Evolutionary conservation across 2,888 invertebrate species (phyloP).

Genomic region (Tinea trinotella): DNA sequence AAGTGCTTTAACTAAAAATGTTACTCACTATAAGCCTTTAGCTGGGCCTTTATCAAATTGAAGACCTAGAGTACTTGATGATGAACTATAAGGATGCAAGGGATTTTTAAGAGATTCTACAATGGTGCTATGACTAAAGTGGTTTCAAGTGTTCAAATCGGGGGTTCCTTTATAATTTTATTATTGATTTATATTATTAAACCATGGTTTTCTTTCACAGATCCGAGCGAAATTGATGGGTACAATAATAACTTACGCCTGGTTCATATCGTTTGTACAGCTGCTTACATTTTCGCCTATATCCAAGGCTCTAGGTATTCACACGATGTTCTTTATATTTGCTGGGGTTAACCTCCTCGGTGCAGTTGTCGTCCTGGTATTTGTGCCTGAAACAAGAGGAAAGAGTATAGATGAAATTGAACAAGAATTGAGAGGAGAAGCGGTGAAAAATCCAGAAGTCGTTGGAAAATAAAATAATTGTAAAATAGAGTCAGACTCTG

Average conservation of each 20-base stretch:
- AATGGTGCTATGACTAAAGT: too few relatives aligned
- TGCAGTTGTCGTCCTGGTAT: conserved; percentile 34
- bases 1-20: too few relatives aligned
- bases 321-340: conserved; percentile 44
- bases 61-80: too few relatives aligned
- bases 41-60: too few relatives aligned
- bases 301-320: conserved; percentile 33
- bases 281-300: conserved; percentile 27
- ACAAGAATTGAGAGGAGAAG: conserved; percentile 22
- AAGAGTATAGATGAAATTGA: conserved; percentile 45
- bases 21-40: too few relatives aligned
- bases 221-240: conserved; percentile 46
- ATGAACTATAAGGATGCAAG: too few relatives aligned
- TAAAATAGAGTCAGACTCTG: too few relatives aligned
- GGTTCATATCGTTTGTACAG: conserved; percentile 40
- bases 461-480: background rate
- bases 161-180: too few relatives aligned
- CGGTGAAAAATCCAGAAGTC: background rate
- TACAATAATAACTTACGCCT: conserved; percentile 44
- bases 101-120: too few relatives aligned
- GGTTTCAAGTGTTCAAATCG: too few relatives aligned
- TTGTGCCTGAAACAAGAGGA: conserved; percentile 55
- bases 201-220: conserved; percentile 34
- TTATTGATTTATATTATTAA: too few relatives aligned
- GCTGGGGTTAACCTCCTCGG: conserved; percentile 39